Evolutionary conservation across 2,888 invertebrate genomes (phyloP).

Genomic region (Pterostichus niger): DNA sequence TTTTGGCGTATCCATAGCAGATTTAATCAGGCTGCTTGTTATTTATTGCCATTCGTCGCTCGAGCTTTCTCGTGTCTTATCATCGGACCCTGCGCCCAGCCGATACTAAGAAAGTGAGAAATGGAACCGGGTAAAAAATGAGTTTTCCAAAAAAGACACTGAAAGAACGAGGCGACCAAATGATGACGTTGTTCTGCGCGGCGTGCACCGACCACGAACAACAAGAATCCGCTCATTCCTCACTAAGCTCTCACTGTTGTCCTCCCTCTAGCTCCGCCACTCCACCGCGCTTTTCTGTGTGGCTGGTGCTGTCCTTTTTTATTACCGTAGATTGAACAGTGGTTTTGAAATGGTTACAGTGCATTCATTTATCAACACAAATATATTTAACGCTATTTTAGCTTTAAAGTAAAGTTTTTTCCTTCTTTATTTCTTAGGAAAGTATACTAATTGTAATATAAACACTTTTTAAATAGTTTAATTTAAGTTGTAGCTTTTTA

Average conservation of each 20-base stretch:
- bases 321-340: constrained; percentile 18
- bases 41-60: constrained; percentile 63
- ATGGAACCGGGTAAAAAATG: constrained; percentile 62
- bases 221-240: constrained; percentile 46
- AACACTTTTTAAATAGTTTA: too few relatives aligned
- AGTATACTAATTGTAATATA: too few relatives aligned
- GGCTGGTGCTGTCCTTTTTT: neutral
- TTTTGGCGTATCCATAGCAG: constrained; percentile 62
- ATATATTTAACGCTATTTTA: constrained; percentile 2
- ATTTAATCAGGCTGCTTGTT: constrained; percentile 63
- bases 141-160: constrained; percentile 63
- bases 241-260: neutral
- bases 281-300: constrained; percentile 9
- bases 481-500: too few relatives aligned
- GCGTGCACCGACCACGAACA: constrained; percentile 14
- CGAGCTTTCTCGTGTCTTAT: constrained; percentile 56
- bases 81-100: constrained; percentile 45
- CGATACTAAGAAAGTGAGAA: constrained; percentile 58
- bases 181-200: constrained; percentile 51
- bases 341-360: constrained; percentile 17
- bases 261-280: neutral
- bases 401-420: too few relatives aligned
- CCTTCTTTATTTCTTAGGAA: too few relatives aligned
- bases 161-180: constrained; percentile 59
- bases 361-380: constrained; percentile 19